phyloP scores from a whole-genome alignment of 2,888 invertebrate species.

The Vannuccia rotundouncinata region DNA sequence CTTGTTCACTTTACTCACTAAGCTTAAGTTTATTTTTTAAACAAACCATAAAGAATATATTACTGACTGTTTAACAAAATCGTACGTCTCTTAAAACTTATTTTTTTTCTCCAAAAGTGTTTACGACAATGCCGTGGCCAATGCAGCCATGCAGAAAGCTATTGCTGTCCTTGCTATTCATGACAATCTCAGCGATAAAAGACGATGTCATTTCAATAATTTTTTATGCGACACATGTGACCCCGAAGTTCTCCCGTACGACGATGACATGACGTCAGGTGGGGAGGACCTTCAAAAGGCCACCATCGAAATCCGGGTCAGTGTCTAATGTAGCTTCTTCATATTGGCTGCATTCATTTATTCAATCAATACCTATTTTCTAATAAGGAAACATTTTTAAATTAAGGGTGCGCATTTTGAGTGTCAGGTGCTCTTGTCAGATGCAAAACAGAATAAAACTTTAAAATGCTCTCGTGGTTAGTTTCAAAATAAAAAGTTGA shows the following conservation, averaged over 20 bases:
- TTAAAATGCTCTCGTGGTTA: no score
- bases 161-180: slow-evolving; percentile 50
- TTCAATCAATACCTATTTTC: no score
- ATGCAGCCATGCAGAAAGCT: slow-evolving; percentile 55
- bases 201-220: slow-evolving; percentile 44
- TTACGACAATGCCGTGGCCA: slow-evolving; percentile 55
- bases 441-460: no score
- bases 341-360: background rate
- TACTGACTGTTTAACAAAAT: no score
- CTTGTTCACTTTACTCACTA: no score
- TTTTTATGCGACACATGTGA: slow-evolving; percentile 45
- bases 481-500: no score
- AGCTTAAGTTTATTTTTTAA: no score
- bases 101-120: slow-evolving; percentile 45
- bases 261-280: slow-evolving; percentile 49
- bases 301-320: slow-evolving; percentile 52
- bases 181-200: slow-evolving; percentile 46
- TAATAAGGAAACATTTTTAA: no score
- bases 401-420: no score
- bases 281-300: slow-evolving; percentile 52
- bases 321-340: slow-evolving; percentile 14
- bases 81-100: no score
- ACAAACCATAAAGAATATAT: no score
- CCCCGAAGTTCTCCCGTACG: slow-evolving; percentile 46
- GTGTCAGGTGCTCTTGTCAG: no score